phyloP scores from a whole-genome alignment of 2,888 invertebrate genomes.

The Dolichomitus sp. region DNA sequence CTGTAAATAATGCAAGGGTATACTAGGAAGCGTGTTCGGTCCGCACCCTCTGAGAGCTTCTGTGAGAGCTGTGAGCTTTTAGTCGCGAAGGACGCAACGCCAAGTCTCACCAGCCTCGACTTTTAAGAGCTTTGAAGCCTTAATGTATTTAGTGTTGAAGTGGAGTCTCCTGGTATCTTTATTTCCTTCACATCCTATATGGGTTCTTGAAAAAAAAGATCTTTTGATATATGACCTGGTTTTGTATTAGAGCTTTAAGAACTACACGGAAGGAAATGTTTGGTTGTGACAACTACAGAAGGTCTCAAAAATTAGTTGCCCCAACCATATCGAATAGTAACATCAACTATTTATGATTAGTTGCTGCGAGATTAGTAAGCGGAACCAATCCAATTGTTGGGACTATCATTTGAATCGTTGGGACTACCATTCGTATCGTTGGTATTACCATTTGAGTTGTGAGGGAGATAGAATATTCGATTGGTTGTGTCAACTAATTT shows the following conservation, averaged over 20 bases:
- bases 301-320: too few species aligned
- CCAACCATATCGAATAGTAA: too few species aligned
- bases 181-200: neutral
- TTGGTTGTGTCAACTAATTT: too few species aligned
- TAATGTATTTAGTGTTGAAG: neutral
- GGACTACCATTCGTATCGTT: too few species aligned
- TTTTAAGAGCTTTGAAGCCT: constrained; percentile 15
- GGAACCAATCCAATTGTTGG: too few species aligned
- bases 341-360: too few species aligned
- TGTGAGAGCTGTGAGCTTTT: constrained; percentile 4
- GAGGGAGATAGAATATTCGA: too few species aligned
- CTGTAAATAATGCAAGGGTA: constrained; percentile 52
- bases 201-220: neutral
- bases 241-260: neutral
- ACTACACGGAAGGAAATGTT: too few species aligned
- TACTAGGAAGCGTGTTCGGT: neutral
- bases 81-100: constrained; percentile 10
- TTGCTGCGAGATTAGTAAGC: too few species aligned
- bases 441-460: too few species aligned
- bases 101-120: neutral
- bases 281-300: too few species aligned
- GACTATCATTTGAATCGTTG: too few species aligned
- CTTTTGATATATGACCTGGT: neutral
- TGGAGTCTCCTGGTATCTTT: neutral
- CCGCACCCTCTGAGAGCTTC: constrained; percentile 11